Base-by-base conservation (phyloP, 2,888 invertebrate species). In the Bhutanitis thaidina region DNA sequence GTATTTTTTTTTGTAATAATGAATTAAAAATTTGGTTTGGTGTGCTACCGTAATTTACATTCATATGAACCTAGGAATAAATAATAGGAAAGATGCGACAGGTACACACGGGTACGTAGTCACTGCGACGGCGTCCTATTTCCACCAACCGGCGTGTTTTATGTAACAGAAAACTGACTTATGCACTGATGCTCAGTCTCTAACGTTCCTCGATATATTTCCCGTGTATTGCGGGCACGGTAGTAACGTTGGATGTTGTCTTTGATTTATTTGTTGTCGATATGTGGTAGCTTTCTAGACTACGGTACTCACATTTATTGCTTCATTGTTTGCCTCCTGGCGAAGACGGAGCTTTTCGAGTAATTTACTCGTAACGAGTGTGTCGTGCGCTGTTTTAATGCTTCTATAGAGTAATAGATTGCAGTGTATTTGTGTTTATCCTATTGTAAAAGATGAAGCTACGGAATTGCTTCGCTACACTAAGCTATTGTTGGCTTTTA, bases 291-390 rank as follows among this genome's bases (percentile, higher is more conserved):
- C 86, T 85, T 83, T 83, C 82, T 74, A 75, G 59, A 64, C 61
- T 71, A 68, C 61, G 71, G 69, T 67, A 68, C 73, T 77, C 69
- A 69, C 74, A 65, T 77, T 87, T 87, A 87, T 82, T 77, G 78
- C 85, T 83, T 84, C 82, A 87, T 88, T 88, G 87, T 87, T 82
- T 74, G 75, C 75, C 75, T 69, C 70, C 70, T 59, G 69, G 76
- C 71, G 71, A 68, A 67, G 69, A 76, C 80, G 77, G 62, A 67
- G 65, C 70, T 69, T 71, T 70, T 65, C 65, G 59, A 67, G 76
- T 78, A 78, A 83, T 81, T 83, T 79, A 77, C 71, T 77, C 71
- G 76, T 72, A 77, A 76, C 79, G 77, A 70, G 75, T 58, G 67
- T 67, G 70, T 69, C 70, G 62, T 71, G 71, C 69, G 65, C 64